Base-by-base conservation (phyloP, 2,888 invertebrate genomes). In the Hemaris fuciformis region DNA sequence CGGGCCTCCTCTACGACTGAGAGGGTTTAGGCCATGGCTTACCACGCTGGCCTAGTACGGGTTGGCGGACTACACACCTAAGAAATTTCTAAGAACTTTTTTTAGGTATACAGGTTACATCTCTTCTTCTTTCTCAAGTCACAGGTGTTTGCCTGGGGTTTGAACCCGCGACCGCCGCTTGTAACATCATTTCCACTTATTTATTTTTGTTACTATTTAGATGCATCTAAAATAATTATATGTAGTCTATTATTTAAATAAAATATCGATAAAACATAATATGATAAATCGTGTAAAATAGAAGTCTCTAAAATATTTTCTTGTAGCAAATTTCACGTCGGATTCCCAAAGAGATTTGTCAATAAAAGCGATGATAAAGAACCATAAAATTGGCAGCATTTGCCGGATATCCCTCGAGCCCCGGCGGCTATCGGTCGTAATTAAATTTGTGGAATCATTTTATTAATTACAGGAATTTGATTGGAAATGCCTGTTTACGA, bases 401-500 rank as follows among this genome's bases (percentile, higher is more conserved):
- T 64, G 59, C 45, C 46, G 23, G 41, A 53, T 41, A 53, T 53
- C 64, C 62, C 61, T 62, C 58, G 62, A 62, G 23, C 57, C 56
- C 53, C 23, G 61, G 60, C 23, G 60, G 60, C 61, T 62, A 63
- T 60, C 34, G 69, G 61, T 56, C 58, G 71, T 71, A 76, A 76
- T 77, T 72, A 76, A 77, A 76, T 71, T 53, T 66, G 66, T 60
- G 62, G 41, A 71, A 64, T 69, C 63, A 66, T 74, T 72, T 60
- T 65, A 66, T 67, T 74, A 71, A 75, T 72, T 74, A 73, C 63
- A 46, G 61, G 61, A 74, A 71, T 71, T 68, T 68, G 65, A 74
- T 72, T 73, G 64, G 59, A 58, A 65, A 66, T 66, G 62, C 72
- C 68, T 73, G 67, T 68, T 67, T 65, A 61, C 61, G 64, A 69